phyloP scores from a whole-genome alignment of 2,797 vertebrate species.

The Acipenser transmontanus region DNA sequence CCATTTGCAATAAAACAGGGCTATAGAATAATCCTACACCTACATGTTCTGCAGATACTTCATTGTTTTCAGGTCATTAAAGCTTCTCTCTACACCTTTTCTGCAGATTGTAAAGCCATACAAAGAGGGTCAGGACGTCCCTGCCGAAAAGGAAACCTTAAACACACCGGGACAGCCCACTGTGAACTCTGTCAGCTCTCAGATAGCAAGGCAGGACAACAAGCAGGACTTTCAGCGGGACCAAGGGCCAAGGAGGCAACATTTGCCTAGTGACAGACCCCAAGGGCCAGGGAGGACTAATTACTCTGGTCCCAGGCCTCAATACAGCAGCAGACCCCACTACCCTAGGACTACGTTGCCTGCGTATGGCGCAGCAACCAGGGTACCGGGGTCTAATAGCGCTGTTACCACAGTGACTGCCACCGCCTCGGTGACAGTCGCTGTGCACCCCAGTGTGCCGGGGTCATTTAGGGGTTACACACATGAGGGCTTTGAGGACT shows the following conservation, averaged over 20 bases:
- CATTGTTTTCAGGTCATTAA: conserved; percentile 4
- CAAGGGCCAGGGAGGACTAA: conserved; percentile 63
- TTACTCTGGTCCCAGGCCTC: conserved; percentile 54
- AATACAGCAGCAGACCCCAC: conserved; percentile 53
- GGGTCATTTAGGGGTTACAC: conserved; percentile 74
- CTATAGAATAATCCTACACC: not conserved
- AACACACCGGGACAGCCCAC: conserved; percentile 37
- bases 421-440: conserved; percentile 88
- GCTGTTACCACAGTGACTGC: conserved; percentile 81
- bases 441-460: conserved; percentile 80
- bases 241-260: conserved; percentile 43
- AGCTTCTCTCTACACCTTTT: conserved; percentile 5
- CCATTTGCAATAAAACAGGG: not conserved
- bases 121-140: conserved; percentile 59
- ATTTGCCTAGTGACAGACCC: conserved; percentile 50
- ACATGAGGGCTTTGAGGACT: conserved; percentile 70
- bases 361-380: conserved; percentile 46
- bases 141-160: conserved; percentile 48
- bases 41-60: too few species aligned
- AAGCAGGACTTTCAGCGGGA: conserved; percentile 39
- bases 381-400: conserved; percentile 48
- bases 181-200: conserved; percentile 46
- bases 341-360: conserved; percentile 66
- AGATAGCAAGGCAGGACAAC: conserved; percentile 46
- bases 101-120: conserved; percentile 83